Conservation (phyloP, 2,888 invertebrate genomes). For the Scaptomyza reducta region DNA sequence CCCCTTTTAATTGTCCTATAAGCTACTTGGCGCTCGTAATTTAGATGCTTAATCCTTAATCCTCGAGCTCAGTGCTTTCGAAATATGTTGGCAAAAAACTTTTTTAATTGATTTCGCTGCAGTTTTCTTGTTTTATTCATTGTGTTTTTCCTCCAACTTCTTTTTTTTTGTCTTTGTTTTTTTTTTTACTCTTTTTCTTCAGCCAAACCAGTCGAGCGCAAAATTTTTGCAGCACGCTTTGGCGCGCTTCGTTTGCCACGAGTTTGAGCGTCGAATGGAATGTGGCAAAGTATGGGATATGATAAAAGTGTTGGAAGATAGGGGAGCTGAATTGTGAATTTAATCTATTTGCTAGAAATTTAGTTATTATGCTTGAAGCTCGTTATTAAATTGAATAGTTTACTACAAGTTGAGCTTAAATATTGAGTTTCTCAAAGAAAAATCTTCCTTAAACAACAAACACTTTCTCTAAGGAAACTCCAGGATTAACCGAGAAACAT, state of each 20-base stretch:
- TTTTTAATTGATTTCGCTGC: slow-evolving; percentile 73
- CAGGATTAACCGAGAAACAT: too few species aligned
- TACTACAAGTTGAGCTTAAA: too few species aligned
- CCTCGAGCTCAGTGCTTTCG: slow-evolving; percentile 29
- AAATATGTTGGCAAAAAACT: slow-evolving; percentile 48
- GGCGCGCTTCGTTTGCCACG: slow-evolving; percentile 23
- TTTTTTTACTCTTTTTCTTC: slow-evolving; percentile 34
- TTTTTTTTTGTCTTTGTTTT: slow-evolving; percentile 22
- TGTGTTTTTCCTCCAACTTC: neutral
- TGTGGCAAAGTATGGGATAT: neutral
- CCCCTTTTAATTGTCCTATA: neutral
- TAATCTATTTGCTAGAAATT: neutral
- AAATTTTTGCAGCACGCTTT: slow-evolving; percentile 57
- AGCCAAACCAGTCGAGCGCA: slow-evolving; percentile 26
- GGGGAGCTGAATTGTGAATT: neutral
- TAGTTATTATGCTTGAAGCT: too few species aligned
- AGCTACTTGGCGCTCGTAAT: slow-evolving; percentile 52
- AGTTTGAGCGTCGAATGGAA: neutral
- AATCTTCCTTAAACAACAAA: too few species aligned
- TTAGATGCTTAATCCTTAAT: slow-evolving; percentile 66
- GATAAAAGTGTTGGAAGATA: neutral
- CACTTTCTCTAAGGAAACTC: too few species aligned
- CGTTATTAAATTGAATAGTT: too few species aligned
- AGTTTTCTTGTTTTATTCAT: slow-evolving; percentile 25
- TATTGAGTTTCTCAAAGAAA: too few species aligned